Conservation (phyloP, 2,113 vertebrate genomes). For the Thomomys bottae region DNA sequence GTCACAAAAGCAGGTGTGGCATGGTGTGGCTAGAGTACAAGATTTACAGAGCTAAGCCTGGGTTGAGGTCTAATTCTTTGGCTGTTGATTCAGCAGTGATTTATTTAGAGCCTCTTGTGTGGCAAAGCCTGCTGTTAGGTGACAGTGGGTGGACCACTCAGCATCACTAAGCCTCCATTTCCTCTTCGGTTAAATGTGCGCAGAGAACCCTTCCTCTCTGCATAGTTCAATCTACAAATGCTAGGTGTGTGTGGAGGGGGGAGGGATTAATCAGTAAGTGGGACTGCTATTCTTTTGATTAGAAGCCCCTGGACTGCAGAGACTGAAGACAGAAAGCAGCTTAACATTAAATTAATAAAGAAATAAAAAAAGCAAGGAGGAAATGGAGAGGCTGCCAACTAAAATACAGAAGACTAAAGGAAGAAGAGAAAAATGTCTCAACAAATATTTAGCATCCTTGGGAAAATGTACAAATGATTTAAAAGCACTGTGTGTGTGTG, state of each 20-base stretch:
- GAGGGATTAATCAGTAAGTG: background rate
- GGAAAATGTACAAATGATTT: background rate
- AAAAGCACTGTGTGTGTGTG: background rate
- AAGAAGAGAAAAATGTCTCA: background rate
- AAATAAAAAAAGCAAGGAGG: background rate
- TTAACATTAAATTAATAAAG: background rate
- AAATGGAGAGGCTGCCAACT: background rate
- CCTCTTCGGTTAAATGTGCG: conserved; percentile 54
- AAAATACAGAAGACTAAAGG: background rate
- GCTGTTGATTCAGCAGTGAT: conserved; percentile 58
- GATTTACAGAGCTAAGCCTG: conserved; percentile 18
- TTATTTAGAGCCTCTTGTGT: background rate
- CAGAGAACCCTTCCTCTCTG: conserved; percentile 48
- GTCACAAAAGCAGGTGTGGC: conserved; percentile 43
- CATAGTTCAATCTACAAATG: conserved; percentile 18
- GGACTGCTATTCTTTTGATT: conserved; percentile 1
- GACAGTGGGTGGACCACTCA: conserved; percentile 53
- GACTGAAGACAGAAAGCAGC: background rate
- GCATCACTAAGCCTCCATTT: conserved; percentile 56
- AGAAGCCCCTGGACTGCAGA: background rate
- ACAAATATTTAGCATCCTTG: background rate
- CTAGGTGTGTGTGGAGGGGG: background rate
- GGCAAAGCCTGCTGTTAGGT: background rate
- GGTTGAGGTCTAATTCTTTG: conserved; percentile 68
- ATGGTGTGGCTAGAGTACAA: background rate